Evolutionary conservation across 2,888 invertebrate species (phyloP).

Genomic region (Lepidonotus clava): DNA sequence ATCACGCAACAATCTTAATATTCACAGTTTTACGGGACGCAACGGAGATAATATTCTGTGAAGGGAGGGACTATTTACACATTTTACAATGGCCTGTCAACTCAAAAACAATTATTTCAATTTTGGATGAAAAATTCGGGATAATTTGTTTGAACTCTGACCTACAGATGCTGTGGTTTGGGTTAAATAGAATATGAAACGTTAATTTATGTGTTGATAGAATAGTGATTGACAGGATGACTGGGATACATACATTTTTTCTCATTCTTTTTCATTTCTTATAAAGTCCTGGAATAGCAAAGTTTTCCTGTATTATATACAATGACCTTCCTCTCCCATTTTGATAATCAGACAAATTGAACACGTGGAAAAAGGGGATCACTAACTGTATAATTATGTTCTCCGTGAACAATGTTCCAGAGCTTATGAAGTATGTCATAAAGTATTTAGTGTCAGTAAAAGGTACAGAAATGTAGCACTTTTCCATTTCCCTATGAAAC

Average conservation of each 20-base stretch:
- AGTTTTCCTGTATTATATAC: conserved; percentile 9
- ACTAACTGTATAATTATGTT: too few species aligned
- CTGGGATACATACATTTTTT: neutral
- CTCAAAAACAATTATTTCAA: neutral
- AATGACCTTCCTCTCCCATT: neutral
- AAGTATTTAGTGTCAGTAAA: too few species aligned
- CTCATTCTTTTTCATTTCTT: neutral
- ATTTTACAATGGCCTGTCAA: neutral
- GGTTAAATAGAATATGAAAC: neutral
- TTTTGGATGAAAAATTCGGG: neutral
- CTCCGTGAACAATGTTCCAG: too few species aligned
- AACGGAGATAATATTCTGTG: too few species aligned
- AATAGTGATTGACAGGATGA: neutral
- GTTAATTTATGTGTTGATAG: neutral
- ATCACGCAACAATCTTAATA: too few species aligned
- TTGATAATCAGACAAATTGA: neutral
- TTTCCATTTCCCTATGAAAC: too few species aligned
- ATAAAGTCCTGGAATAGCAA: neutral
- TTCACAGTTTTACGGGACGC: too few species aligned
- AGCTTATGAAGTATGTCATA: too few species aligned
- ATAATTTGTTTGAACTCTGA: neutral
- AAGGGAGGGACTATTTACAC: too few species aligned
- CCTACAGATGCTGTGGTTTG: too few species aligned
- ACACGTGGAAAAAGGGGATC: neutral
- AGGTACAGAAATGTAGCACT: too few species aligned